Percentiles rank a stretch among this genome's conserved stretches.
These are phyloP conservation scores for Vidua macroura DNA, from an alignment of 2,113 vertebrate genomes.

Conservation along the genomic window DNA sequence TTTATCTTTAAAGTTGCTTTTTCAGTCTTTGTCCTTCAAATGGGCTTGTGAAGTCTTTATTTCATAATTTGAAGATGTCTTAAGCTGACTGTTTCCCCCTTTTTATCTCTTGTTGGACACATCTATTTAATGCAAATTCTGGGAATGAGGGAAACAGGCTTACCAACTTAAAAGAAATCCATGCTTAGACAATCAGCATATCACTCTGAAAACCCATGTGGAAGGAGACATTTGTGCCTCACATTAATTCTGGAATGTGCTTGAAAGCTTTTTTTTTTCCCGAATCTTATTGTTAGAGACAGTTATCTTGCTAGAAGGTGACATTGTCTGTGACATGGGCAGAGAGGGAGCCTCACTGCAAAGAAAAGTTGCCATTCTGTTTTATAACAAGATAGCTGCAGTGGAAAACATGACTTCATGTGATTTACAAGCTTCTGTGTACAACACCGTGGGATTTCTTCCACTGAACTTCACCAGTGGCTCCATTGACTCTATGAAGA, in stretches of 20 bases:
- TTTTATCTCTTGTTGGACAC: not conserved
- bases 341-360: not conserved
- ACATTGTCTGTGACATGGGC: not conserved
- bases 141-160: not conserved
- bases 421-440: not conserved
- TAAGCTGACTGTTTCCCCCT: not conserved
- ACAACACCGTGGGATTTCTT: not conserved
- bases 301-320: not conserved
- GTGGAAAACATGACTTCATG: not conserved
- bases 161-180: not conserved
- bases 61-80: not conserved
- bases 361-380: not conserved
- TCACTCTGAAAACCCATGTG: not conserved
- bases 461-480: not conserved
- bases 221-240: not conserved
- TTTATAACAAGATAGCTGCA: not conserved
- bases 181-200: not conserved
- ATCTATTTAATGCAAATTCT: slow-evolving; percentile 38
- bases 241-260: slow-evolving; percentile 12
- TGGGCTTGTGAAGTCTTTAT: not conserved
- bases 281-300: not conserved
- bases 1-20: not conserved
- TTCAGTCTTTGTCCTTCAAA: not conserved
- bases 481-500: accelerated
- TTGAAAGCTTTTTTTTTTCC: not conserved